Conservation (phyloP, 30 jellyfish, hydroid and myxozoan genomes). For the Aurelia sp. region DNA sequence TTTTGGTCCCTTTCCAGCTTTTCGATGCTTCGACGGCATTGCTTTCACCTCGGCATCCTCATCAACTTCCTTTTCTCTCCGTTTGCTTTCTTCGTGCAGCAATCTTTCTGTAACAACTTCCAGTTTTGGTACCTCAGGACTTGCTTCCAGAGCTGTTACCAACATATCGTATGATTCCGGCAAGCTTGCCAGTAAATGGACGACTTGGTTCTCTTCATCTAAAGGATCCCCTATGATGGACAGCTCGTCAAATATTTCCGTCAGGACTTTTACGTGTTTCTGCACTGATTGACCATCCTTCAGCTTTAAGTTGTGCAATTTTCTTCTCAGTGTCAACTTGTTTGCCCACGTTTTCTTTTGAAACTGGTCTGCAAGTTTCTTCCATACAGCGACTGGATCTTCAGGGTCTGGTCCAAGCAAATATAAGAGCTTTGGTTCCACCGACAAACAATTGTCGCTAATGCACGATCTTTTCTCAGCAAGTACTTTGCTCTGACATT, state of each 20-base stretch:
- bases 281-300: conserved; percentile 56
- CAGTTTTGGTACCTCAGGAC: conserved; percentile 51
- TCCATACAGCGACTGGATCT: conserved; percentile 70
- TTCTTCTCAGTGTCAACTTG: conserved; percentile 44
- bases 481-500: background rate
- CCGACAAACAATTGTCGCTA: conserved; percentile 1
- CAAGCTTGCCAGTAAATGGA: conserved; percentile 63
- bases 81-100: conserved; percentile 58
- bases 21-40: conserved; percentile 5
- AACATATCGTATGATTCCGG: conserved; percentile 58
- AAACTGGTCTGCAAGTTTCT: conserved; percentile 55
- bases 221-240: conserved; percentile 64
- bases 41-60: conserved; percentile 1
- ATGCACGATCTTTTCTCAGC: conserved; percentile 5
- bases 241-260: conserved; percentile 57
- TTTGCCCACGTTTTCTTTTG: conserved; percentile 62
- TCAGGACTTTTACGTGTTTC: conserved; percentile 39
- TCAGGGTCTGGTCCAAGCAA: conserved; percentile 81
- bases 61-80: conserved; percentile 21
- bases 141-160: conserved; percentile 80
- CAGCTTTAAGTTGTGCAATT: conserved; percentile 25
- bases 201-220: conserved; percentile 64
- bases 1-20: conserved; percentile 14
- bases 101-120: conserved; percentile 61
- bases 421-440: conserved; percentile 37